Evolutionary conservation across 2,888 invertebrate genomes (phyloP).

Genomic region (Anaspis maculata): DNA sequence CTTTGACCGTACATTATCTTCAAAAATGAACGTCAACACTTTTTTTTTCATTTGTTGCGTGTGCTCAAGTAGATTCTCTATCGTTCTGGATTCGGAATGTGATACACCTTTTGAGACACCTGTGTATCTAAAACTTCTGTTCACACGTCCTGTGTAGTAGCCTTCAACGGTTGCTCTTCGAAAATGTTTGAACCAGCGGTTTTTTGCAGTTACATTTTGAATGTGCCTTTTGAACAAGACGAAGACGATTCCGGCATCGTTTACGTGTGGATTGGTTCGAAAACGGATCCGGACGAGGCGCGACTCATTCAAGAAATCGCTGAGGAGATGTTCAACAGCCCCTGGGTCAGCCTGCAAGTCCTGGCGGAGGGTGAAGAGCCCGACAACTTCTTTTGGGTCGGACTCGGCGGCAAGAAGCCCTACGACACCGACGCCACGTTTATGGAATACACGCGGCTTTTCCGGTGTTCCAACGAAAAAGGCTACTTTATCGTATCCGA

Average conservation of each 20-base stretch:
- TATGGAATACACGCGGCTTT: constrained; percentile 87
- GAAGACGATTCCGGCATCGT: constrained; percentile 82
- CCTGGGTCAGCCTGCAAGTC: constrained; percentile 69
- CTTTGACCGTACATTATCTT: too few relatives aligned
- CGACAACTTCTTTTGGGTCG: constrained; percentile 98
- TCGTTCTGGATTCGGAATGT: too few relatives aligned
- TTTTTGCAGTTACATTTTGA: constrained; percentile 71
- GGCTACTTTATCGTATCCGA: constrained; percentile 99
- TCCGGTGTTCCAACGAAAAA: constrained; percentile 98
- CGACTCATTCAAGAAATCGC: constrained; percentile 85
- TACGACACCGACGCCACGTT: constrained; percentile 85
- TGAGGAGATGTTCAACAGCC: constrained; percentile 82
- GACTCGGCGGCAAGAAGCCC: constrained; percentile 76
- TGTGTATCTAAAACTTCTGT: too few relatives aligned
- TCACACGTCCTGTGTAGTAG: too few relatives aligned
- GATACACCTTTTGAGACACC: too few relatives aligned
- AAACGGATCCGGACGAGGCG: constrained; percentile 77
- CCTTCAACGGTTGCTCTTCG: too few relatives aligned
- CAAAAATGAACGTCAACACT: too few relatives aligned
- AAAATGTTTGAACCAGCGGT: too few relatives aligned
- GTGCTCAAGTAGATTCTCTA: too few relatives aligned
- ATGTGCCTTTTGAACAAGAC: constrained; percentile 87
- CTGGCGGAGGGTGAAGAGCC: constrained; percentile 92
- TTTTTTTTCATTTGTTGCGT: too few relatives aligned
- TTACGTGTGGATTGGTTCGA: constrained; percentile 91